phyloP scores from a whole-genome alignment of 1,140 invertebrate genomes.

The Lepidotrigona ventralis region DNA sequence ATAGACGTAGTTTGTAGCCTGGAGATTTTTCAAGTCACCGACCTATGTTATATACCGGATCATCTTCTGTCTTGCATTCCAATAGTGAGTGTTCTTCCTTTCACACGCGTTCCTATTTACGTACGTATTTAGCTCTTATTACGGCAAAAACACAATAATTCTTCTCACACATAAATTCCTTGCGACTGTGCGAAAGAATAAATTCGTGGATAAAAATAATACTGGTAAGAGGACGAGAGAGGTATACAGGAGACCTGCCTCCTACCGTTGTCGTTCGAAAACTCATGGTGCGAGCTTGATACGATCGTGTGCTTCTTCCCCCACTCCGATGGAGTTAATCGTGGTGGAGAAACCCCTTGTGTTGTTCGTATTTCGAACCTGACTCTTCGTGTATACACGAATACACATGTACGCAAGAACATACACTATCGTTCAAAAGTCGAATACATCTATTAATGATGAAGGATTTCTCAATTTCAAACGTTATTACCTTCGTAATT shows the following conservation, averaged over 20 bases:
- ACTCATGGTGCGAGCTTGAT: constrained; percentile 63
- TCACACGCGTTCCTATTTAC: constrained; percentile 2
- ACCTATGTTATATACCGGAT: constrained; percentile 29
- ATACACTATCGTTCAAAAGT: constrained; percentile 27
- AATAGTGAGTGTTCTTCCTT: constrained; percentile 19
- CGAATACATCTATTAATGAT: not conserved
- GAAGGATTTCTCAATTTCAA: constrained; percentile 15
- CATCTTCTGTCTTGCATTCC: constrained; percentile 14
- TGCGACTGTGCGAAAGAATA: not conserved
- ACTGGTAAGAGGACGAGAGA: not conserved
- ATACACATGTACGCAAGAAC: constrained; percentile 3
- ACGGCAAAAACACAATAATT: not conserved
- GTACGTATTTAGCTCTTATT: too few species aligned
- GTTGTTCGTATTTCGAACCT: constrained; percentile 49
- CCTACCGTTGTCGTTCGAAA: constrained; percentile 64
- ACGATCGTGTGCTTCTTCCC: constrained; percentile 50
- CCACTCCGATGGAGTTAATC: constrained; percentile 38
- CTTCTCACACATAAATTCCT: not conserved
- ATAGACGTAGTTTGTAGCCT: not conserved
- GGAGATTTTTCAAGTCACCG: constrained; percentile 36
- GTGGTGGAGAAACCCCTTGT: constrained; percentile 45
- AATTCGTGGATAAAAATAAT: constrained; percentile 20
- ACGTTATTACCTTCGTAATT: not conserved
- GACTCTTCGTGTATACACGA: constrained; percentile 33
- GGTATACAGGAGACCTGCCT: constrained; percentile 48